phyloP scores from a whole-genome alignment of 2,797 vertebrate species.

The Anguilla megastoma region DNA sequence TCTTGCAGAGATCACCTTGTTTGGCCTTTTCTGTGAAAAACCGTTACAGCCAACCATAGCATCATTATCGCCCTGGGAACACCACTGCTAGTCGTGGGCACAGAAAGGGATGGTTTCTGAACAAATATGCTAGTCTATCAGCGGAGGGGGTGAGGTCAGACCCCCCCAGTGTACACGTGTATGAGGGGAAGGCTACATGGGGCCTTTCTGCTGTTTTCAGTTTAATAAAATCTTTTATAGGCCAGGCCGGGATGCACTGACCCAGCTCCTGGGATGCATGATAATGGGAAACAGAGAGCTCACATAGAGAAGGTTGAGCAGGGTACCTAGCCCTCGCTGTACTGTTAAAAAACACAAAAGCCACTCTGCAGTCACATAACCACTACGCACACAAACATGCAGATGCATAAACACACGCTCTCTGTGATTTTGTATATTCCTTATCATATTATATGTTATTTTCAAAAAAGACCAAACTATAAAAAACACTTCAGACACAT shows the following conservation, averaged over 20 bases:
- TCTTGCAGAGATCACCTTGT: not conserved
- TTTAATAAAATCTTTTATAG: slow-evolving; percentile 20
- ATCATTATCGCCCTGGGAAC: not conserved
- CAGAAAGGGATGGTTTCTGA: not conserved
- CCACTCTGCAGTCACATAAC: not conserved
- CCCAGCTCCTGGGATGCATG: not conserved
- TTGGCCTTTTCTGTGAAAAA: not conserved
- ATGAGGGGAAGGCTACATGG: not conserved
- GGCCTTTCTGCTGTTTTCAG: not conserved
- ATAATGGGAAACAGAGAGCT: slow-evolving; percentile 27
- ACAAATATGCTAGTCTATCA: slow-evolving; percentile 7
- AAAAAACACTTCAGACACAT: not conserved
- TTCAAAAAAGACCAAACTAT: not conserved
- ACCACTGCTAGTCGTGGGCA: not conserved
- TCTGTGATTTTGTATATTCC: not conserved
- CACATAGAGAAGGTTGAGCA: not conserved
- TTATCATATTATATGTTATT: not conserved
- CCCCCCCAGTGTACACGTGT: not conserved
- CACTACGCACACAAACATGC: not conserved
- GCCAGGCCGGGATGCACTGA: slow-evolving; percentile 9
- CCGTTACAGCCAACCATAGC: not conserved
- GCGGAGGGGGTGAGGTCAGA: not conserved
- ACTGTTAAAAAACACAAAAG: not conserved
- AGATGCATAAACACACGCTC: not conserved
- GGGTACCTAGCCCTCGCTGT: not conserved